These are phyloP conservation scores for Lasioglossum figueresi DNA, from an alignment of 2,888 invertebrate genomes.

Conservation along the genomic window DNA sequence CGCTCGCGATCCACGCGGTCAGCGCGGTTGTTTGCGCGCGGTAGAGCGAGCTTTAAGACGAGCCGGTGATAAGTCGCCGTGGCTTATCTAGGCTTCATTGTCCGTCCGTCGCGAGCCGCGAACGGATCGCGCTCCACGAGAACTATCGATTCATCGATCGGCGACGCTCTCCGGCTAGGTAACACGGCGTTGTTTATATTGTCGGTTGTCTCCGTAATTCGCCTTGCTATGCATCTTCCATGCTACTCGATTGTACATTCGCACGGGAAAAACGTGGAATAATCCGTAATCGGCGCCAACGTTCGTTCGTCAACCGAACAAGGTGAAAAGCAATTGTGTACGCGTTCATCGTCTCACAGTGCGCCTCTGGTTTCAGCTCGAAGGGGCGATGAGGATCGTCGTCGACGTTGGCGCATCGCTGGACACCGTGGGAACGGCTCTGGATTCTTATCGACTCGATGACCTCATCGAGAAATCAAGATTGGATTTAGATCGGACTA, in stretches of 20 bases:
- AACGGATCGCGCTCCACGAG: background rate
- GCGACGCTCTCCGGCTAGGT: background rate
- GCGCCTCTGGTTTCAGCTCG: conserved; percentile 24
- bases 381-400: conserved; percentile 21
- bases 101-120: background rate
- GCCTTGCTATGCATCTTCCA: background rate
- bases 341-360: background rate
- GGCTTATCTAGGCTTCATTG: conserved; percentile 7
- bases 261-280: background rate
- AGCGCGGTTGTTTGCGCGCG: background rate
- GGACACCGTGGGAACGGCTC: background rate
- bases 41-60: background rate
- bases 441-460: conserved; percentile 6
- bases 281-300: background rate
- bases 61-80: background rate
- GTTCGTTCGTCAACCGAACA: background rate
- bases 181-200: background rate
- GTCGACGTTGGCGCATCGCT: background rate
- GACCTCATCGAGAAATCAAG: background rate
- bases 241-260: background rate
- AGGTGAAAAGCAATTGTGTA: background rate
- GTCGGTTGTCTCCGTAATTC: background rate
- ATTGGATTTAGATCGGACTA: background rate
- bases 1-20: conserved; percentile 4
- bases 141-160: background rate